Evolutionary conservation across 1,140 invertebrate species (phyloP), one percentile per base, ranked within the genome.

Genomic region (Hirudo medicinalis): DNA sequence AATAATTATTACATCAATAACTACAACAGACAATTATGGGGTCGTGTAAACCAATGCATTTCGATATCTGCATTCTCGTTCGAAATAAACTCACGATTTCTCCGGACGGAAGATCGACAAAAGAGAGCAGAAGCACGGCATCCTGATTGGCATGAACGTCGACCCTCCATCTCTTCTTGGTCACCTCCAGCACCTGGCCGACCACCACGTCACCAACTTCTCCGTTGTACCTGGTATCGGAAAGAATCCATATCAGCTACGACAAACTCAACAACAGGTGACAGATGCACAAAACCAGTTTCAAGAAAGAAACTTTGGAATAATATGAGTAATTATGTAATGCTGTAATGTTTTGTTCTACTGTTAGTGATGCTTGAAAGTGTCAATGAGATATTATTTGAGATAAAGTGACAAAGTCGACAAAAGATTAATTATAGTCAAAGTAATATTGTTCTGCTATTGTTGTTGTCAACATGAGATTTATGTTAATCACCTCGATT

Each of bases 191-290:
- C 22, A 99, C 90, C 72, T 96, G 85, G 0, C 94, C 96, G 55
- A 99, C 89, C 54, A 99, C 87, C 22, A 99, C 92, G 84, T 99
- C 96, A 0, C 96, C 96, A 72, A 98, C 90, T 83, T 97, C 94
- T 13, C 95, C 86, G 76, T 80, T 80, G 74, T 86, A 86, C 60
- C 85, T 74, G 40, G 3, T 36, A n/a, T 54, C n/a, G 11, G 15
- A 25, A 71, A 32, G 0, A 27, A 54, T 57, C 40, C 19, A n/a
- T n/a, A n/a, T n/a, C n/a, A n/a, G n/a, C n/a, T n/a, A n/a, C n/a
- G n/a, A n/a, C n/a, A n/a, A n/a, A n/a, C n/a, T n/a, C n/a, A n/a
- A n/a, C n/a, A n/a, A n/a, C n/a, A n/a, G n/a, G n/a, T n/a, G 6
- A 27, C 5, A 60, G 15, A 11, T 22, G 29, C 54, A 57, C 29